Evolutionary conservation across 92 coral and sea anemone species (phyloP).

Genomic region (Umimayanthus chanpuru): DNA sequence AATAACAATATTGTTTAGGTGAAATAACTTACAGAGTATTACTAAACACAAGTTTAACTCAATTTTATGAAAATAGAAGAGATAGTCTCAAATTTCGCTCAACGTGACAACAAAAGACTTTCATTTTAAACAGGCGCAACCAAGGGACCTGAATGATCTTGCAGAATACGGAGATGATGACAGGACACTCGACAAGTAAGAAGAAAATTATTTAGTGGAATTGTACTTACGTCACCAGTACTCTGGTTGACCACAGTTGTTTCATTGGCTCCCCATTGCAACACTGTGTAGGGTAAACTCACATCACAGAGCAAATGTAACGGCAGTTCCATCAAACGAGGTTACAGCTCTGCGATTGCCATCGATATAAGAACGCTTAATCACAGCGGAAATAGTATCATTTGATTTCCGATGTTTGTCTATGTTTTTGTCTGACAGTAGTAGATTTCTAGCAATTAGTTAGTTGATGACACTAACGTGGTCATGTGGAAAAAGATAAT

Average conservation of each 20-base stretch:
- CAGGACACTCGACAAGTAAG: slow-evolving; percentile 96
- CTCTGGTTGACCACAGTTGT: background rate
- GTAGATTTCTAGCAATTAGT: background rate
- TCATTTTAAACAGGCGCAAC: slow-evolving; percentile 68
- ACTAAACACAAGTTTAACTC: too few species aligned
- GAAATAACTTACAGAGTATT: background rate
- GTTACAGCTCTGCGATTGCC: too few species aligned
- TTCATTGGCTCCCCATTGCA: background rate
- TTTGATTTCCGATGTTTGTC: too few species aligned
- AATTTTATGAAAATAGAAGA: background rate
- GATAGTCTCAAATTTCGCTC: background rate
- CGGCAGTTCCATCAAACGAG: too few species aligned
- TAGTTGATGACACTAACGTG: background rate
- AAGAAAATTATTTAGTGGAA: background rate
- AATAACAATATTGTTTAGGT: background rate
- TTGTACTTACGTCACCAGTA: background rate
- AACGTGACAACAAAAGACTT: background rate
- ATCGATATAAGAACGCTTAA: too few species aligned
- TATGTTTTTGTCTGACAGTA: too few species aligned
- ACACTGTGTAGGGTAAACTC: too few species aligned
- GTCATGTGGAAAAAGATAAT: too few species aligned
- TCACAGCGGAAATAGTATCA: too few species aligned
- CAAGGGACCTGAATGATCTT: slow-evolving; percentile 90
- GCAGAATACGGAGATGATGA: slow-evolving; percentile 94
- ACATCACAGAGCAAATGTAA: too few species aligned